Base-by-base conservation (phyloP, 1,140 invertebrate genomes). In the Reticulitermes speratus region DNA sequence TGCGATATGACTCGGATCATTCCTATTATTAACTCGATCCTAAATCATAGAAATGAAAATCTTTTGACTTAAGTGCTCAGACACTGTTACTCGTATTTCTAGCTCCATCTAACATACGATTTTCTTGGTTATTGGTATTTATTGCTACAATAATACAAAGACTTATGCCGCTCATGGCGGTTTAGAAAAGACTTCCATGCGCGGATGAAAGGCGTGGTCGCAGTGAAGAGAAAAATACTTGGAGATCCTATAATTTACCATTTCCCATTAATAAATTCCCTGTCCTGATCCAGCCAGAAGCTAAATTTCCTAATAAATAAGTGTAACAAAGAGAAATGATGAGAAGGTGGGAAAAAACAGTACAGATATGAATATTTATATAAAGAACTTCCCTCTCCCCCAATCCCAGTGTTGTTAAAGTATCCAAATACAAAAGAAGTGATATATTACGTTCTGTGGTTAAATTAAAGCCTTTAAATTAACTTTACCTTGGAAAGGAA, bases 361-460 rank as follows among this genome's bases (percentile, higher is more conserved):
- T 30, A 6, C n/a, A 6, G 65, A 75, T 75, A 75, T 75, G 65
- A 75, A 75, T 75, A 75, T 75, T 75, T 75, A 75, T 75, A 75
- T 25, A 75, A 75, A 75, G 65, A 75, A 75, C 65, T 75, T 3
- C 65, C 65, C 25, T 25, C 65, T 19, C 2, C 7, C 14, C 55
- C 14, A 65, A 0, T 75, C 65, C n/a, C 65, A 14, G 65, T 75
- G n/a, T 75, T 75, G 30, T 75, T 75, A 75, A 75, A 75, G 30
- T 25, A 75, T 75, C 65, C 25, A 75, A 75, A 75, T 75, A 75
- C 65, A 75, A 75, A 75, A 75, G 65, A 75, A 75, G 25, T 30
- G 65, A 75, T 75, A 30, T 75, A 75, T 75, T 75, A 75, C 12
- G 7, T 6, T 9, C 7, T 75, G n/a, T 30, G n/a, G 65, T 30